Percentiles rank a stretch among this genome's conserved stretches.
phyloP scores from a whole-genome alignment of 2,888 invertebrate species.

The Patella pellucida region DNA sequence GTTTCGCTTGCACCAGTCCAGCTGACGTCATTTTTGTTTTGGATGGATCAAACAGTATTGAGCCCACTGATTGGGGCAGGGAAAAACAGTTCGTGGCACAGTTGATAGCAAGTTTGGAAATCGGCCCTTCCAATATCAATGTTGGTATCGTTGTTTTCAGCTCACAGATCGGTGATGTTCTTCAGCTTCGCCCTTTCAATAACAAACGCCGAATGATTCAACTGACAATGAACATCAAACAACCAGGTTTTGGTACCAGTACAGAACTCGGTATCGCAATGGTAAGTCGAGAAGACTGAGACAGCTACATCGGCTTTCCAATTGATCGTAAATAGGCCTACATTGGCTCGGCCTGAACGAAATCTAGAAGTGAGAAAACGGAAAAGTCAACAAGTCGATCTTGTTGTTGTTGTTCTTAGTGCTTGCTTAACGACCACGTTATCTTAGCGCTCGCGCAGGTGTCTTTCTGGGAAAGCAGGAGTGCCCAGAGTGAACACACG shows the following conservation, averaged over 20 bases:
- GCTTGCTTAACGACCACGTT: no score
- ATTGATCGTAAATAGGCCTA: no score
- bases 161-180: conserved; percentile 49
- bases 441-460: no score
- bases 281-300: not conserved
- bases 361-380: no score
- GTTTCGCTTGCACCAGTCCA: conserved; percentile 50
- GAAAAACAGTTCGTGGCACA: conserved; percentile 50
- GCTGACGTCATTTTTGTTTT: conserved; percentile 57
- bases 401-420: no score
- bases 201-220: conserved; percentile 39
- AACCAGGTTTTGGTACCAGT: conserved; percentile 46
- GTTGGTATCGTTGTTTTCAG: conserved; percentile 54
- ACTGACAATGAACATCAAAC: conserved; percentile 34
- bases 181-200: conserved; percentile 49
- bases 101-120: conserved; percentile 50
- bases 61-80: conserved; percentile 49
- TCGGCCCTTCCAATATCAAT: conserved; percentile 43
- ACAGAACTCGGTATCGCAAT: conserved; percentile 42
- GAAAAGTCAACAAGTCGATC: no score
- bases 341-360: no score
- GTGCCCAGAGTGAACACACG: no score
- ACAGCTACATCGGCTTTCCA: no score
- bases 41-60: conserved; percentile 59
- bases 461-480: no score